Conservation (phyloP, 2,113 vertebrate genomes). For the Amblyornis subalaris region DNA sequence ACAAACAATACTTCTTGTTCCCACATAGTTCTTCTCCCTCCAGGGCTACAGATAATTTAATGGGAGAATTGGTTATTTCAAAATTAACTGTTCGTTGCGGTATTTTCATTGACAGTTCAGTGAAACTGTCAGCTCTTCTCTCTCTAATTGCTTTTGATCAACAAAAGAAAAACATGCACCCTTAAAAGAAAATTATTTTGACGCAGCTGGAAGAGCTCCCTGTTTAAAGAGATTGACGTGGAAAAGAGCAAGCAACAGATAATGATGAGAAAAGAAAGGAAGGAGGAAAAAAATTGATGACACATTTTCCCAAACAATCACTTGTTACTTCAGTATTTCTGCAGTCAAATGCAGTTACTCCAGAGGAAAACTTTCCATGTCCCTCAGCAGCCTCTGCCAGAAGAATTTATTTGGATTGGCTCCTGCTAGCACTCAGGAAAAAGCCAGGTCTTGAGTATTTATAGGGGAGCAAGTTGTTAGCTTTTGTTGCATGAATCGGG, state of each 20-base stretch:
- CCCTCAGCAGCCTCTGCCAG: background rate
- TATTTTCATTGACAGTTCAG: constrained; percentile 58
- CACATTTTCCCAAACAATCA: background rate
- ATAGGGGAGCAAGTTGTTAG: background rate
- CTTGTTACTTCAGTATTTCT: background rate
- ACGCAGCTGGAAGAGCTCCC: background rate
- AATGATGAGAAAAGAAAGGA: background rate
- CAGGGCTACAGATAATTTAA: constrained; percentile 18
- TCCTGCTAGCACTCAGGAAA: background rate
- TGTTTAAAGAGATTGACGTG: background rate
- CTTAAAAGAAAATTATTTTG: constrained; percentile 25
- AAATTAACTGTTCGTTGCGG: background rate
- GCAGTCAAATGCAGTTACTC: background rate
- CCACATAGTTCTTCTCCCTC: background rate
- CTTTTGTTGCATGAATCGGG: background rate
- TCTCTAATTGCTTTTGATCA: constrained; percentile 30
- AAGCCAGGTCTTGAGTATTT: background rate
- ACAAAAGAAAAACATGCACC: background rate
- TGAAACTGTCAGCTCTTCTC: constrained; percentile 22
- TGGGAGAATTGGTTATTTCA: constrained; percentile 44
- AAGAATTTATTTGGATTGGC: background rate
- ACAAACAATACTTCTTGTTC: background rate
- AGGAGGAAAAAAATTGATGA: background rate
- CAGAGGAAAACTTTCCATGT: background rate
- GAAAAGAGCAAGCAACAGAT: background rate